These are phyloP conservation scores for Ennomos erosarius DNA, from an alignment of 2,888 invertebrate genomes.

Conservation along the genomic window DNA sequence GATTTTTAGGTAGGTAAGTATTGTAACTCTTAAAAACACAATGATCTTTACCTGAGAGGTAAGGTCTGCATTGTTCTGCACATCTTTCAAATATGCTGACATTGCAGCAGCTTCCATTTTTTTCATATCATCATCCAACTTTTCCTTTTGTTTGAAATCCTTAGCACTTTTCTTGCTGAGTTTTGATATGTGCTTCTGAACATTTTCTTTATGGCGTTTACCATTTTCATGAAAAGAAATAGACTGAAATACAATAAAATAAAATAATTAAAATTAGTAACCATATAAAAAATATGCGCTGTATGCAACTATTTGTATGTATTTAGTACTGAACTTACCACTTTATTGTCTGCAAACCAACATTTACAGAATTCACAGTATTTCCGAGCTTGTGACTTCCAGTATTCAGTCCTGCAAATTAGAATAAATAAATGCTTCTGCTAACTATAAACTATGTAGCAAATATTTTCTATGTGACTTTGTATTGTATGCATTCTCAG, in stretches of 20 bases:
- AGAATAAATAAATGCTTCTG: neutral
- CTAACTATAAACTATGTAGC: too few species aligned
- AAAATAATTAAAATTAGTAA: too few species aligned
- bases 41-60: conserved; percentile 79
- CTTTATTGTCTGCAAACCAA: conserved; percentile 99
- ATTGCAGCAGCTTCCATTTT: conserved; percentile 96
- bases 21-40: neutral
- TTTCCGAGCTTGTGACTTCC: conserved; percentile 98
- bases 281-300: neutral
- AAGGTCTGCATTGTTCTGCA: conserved; percentile 88
- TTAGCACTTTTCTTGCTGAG: conserved; percentile 94
- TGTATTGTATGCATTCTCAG: too few species aligned
- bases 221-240: conserved; percentile 98
- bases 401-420: conserved; percentile 94
- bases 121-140: conserved; percentile 91
- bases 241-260: conserved; percentile 87
- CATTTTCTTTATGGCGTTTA: conserved; percentile 96
- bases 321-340: conserved; percentile 82
- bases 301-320: neutral
- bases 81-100: conserved; percentile 94
- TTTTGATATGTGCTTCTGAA: conserved; percentile 92
- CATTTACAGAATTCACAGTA: conserved; percentile 99
- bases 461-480: too few species aligned
- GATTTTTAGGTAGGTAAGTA: too few species aligned
- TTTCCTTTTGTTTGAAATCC: conserved; percentile 90